These are phyloP conservation scores for Allygus modestus DNA, from an alignment of 2,888 invertebrate genomes.

Conservation along the genomic window DNA sequence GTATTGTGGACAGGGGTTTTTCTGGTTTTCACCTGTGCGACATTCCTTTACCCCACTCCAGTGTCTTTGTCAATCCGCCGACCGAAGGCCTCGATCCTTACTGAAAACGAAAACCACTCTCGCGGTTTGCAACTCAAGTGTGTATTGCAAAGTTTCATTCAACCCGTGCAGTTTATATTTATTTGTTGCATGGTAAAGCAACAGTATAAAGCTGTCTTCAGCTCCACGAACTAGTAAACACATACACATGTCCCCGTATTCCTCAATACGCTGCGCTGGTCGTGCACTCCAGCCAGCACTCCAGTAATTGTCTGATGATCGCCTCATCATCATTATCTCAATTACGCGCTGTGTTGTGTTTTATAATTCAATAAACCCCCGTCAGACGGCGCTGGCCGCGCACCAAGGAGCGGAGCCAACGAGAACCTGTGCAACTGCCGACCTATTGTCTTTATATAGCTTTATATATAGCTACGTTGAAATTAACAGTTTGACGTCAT, in stretches of 20 bases:
- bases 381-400: neutral
- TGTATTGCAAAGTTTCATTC: too few species aligned
- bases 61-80: neutral
- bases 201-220: too few species aligned
- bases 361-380: slow-evolving; percentile 40
- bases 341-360: slow-evolving; percentile 31
- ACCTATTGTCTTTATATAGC: slow-evolving; percentile 6
- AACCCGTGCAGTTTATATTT: too few species aligned
- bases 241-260: too few species aligned
- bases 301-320: slow-evolving; percentile 23
- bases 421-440: slow-evolving; percentile 1
- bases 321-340: slow-evolving; percentile 27
- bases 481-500: slow-evolving; percentile 3
- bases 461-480: neutral
- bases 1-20: neutral
- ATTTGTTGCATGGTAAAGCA: too few species aligned
- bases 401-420: neutral
- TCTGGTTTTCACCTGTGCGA: neutral
- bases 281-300: too few species aligned
- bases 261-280: too few species aligned
- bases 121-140: too few species aligned
- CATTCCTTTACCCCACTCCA: neutral
- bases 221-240: too few species aligned
- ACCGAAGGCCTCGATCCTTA: neutral
- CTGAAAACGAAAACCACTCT: too few species aligned